These are phyloP conservation scores for Pitta sordida DNA, from an alignment of 2,113 vertebrate species.

Conservation along the genomic window DNA sequence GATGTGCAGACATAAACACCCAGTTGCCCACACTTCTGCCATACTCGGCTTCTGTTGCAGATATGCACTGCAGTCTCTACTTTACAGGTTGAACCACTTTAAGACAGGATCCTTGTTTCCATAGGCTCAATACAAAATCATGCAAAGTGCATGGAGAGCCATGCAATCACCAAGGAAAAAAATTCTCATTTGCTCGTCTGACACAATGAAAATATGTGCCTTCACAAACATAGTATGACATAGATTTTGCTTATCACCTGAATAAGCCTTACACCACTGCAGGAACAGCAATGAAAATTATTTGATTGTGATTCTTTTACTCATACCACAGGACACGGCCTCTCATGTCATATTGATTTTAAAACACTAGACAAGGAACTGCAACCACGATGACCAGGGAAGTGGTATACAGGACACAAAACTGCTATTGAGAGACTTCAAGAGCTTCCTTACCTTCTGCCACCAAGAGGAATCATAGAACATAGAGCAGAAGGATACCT, in stretches of 20 bases:
- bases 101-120: neutral
- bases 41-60: neutral
- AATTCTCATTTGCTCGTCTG: neutral
- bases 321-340: fast-evolving
- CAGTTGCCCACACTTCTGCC: neutral
- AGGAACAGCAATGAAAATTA: neutral
- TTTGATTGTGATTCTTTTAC: neutral
- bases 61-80: neutral
- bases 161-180: neutral
- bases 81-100: neutral
- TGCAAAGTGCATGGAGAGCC: neutral
- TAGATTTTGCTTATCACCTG: neutral
- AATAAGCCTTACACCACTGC: neutral
- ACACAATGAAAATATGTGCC: neutral
- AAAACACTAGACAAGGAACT: neutral
- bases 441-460: neutral
- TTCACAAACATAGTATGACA: neutral
- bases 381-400: neutral
- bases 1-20: neutral
- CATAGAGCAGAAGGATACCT: neutral
- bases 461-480: neutral
- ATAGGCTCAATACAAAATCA: neutral
- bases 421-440: neutral
- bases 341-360: neutral
- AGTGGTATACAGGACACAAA: neutral